Conservation (phyloP, 2,113 vertebrate genomes). For the Amblyopsis rosae region DNA sequence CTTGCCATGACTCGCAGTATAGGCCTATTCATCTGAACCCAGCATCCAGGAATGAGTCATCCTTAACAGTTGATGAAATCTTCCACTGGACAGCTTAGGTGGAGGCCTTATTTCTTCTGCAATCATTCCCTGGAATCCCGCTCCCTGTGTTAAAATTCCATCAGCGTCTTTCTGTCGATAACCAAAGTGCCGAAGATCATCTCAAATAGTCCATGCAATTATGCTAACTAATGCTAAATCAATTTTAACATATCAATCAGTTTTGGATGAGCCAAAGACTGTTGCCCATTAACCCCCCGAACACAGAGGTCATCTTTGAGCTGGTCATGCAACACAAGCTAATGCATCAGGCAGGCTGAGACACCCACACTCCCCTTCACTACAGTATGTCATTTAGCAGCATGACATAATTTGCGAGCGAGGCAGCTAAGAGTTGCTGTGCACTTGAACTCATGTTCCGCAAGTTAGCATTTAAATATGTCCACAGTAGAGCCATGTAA, state of each 20-base stretch:
- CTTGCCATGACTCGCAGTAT: conserved; percentile 8
- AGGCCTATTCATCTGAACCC: conserved; percentile 2
- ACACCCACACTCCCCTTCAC: background rate
- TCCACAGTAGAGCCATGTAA: conserved; percentile 4
- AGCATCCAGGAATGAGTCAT: conserved; percentile 1
- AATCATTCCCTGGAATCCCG: background rate
- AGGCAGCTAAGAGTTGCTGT: conserved; percentile 17
- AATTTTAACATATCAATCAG: conserved; percentile 52
- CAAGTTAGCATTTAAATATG: conserved; percentile 41
- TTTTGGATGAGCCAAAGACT: conserved; percentile 30
- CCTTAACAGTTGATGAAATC: conserved; percentile 12
- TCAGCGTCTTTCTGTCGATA: conserved; percentile 14
- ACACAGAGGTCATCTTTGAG: conserved; percentile 32
- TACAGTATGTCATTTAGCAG: conserved; percentile 22
- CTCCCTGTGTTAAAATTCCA: conserved; percentile 11
- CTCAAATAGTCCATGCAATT: conserved; percentile 37
- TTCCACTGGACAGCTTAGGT: background rate
- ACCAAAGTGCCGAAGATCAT: conserved; percentile 20
- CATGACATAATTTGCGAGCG: conserved; percentile 27
- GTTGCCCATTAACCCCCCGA: conserved; percentile 37
- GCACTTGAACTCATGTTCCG: conserved; percentile 32
- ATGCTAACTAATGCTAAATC: conserved; percentile 55
- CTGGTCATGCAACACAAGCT: conserved; percentile 13
- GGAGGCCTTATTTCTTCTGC: background rate
- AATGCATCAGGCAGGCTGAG: conserved; percentile 25